Base-by-base conservation (phyloP, 2,113 vertebrate genomes). In the Chaenogobius annularis region DNA sequence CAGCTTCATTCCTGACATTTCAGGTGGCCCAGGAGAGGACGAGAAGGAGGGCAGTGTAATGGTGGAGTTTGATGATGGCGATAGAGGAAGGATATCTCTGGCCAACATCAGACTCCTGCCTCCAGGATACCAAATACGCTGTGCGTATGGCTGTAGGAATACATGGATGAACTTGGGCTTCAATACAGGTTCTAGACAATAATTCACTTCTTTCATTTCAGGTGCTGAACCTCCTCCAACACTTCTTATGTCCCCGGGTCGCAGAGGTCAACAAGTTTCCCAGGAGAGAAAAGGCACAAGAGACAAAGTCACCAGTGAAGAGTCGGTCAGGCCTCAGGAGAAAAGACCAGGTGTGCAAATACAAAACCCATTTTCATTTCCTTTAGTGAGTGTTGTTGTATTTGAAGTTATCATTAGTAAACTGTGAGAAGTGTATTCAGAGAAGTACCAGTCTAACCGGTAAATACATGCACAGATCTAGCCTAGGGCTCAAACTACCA, bases 61-160 rank as follows among this genome's bases (percentile, higher is more conserved):
- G 86, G 97, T 99, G 74, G 96, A 98, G 80, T 99, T 99, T 31
- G 97, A 99, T 0, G 97, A 99, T 0, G 97, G 97, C 20, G 97
- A 99, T 89, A 95, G 94, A 0, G 97, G 97, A 44, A 95, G 96
- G 88, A 99, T 99, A 54, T 95, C 96, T 0, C 89, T 98, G 17
- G 90, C 94, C 40, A 97, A 95, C 77, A 95, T 98, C 85, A 93
- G 97, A 66, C 92, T 98, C 66, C 93, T 98, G 73, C 97, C 97
- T 0, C 96, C 96, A 0, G 96, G 96, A 81, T 98, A 98, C 88
- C 97, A 97, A 89, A 96, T 98, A 86, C 93, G 94, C 79, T 98
- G 97, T 98, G 89, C 94, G 96, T 84, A 13, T 26, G 0, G 50
- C 31, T 73, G 31, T 68, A 14, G 67, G 54, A 10, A 44, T 11